These are phyloP conservation scores for Ailurus styani DNA, from an alignment of 2,113 vertebrate species.

Conservation along the genomic window DNA sequence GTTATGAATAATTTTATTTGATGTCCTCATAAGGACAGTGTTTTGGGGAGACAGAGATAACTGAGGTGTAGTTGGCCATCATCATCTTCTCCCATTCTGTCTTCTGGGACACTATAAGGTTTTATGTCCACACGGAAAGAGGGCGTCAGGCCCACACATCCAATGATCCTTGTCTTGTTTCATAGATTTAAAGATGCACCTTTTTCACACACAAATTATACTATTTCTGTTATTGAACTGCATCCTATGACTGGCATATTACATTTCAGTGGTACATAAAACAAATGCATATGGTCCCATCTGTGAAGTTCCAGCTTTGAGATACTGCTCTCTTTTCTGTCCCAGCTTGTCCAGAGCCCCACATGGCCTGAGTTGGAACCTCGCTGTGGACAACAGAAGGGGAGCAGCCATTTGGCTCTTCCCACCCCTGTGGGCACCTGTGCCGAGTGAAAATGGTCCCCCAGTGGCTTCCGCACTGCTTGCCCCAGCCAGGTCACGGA, in stretches of 20 bases:
- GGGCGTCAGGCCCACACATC: not conserved
- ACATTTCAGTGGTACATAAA: not conserved
- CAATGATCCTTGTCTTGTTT: not conserved
- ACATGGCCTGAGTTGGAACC: not conserved
- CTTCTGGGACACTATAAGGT: not conserved
- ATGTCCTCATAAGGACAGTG: not conserved
- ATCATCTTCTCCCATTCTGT: not conserved
- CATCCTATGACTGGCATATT: not conserved
- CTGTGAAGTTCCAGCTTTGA: not conserved
- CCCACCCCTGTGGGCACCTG: not conserved
- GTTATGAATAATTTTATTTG: not conserved
- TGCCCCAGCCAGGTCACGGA: fast-evolving
- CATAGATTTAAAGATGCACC: not conserved
- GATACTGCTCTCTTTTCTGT: not conserved
- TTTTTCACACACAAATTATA: not conserved
- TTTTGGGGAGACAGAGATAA: not conserved
- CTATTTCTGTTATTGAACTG: not conserved
- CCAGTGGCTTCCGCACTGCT: fast-evolving
- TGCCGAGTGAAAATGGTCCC: not conserved
- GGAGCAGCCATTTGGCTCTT: not conserved
- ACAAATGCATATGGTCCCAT: not conserved
- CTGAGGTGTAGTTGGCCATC: not conserved
- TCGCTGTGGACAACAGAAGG: conserved; percentile 10
- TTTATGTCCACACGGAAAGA: not conserved
- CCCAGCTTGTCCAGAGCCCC: not conserved